phyloP scores from a whole-genome alignment of 30 jellyfish, hydroid and myxozoan genomes.

The Aurelia aurita complex sp. Pacific region DNA sequence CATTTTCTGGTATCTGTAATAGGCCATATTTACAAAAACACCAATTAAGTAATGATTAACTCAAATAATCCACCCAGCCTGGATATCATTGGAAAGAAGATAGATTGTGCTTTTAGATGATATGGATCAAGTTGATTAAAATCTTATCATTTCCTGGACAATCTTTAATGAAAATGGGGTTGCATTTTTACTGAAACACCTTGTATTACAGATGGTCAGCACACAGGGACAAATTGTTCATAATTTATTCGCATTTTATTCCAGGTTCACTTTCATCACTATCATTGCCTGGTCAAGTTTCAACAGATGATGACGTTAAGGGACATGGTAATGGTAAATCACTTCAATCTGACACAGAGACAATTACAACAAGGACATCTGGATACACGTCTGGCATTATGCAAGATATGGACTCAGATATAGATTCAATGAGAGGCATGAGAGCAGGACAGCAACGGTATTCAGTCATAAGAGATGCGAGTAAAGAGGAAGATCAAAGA shows the following conservation, averaged over 20 bases:
- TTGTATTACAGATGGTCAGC: not conserved
- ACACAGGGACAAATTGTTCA: not conserved
- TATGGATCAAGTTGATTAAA: too few relatives aligned
- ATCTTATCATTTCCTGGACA: too few relatives aligned
- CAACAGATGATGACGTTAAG: slow-evolving; percentile 54
- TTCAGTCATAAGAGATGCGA: not conserved
- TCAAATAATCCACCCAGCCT: too few relatives aligned
- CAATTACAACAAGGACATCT: slow-evolving; percentile 67
- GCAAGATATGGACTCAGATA: slow-evolving; percentile 51
- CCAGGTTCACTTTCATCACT: slow-evolving; percentile 55
- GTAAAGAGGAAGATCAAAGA: not conserved
- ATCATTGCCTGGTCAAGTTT: slow-evolving; percentile 73
- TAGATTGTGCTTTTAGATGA: too few relatives aligned
- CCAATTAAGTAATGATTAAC: too few relatives aligned
- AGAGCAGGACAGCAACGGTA: not conserved
- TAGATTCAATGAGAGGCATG: slow-evolving; percentile 35
- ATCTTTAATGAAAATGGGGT: too few relatives aligned
- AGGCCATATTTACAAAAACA: too few relatives aligned
- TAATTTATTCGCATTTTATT: not conserved
- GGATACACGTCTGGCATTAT: slow-evolving; percentile 68
- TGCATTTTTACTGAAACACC: too few relatives aligned
- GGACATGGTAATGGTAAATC: slow-evolving; percentile 30
- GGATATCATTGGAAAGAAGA: too few relatives aligned
- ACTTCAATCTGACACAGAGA: slow-evolving; percentile 36
- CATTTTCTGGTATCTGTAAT: too few relatives aligned